Base-by-base conservation (phyloP, 2,797 vertebrate species). In the Diplodus puntazzo region DNA sequence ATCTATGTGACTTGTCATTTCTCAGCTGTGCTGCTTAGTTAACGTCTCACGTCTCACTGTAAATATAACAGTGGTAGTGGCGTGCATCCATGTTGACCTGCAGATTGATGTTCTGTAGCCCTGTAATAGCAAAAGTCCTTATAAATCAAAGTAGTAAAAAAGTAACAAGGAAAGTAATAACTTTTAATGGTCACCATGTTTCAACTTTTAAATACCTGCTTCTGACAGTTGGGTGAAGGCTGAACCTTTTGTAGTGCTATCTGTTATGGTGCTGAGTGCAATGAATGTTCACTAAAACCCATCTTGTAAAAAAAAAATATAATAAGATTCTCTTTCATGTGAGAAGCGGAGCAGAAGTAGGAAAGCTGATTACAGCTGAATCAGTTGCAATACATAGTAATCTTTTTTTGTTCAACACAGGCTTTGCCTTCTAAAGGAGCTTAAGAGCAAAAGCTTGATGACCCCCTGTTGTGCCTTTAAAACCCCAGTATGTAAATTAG, bases 301-400 rank as follows among this genome's bases (percentile, higher is more conserved):
- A 42, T 27, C 9, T 58, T 53, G 13, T 11, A 46, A 60, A 39
- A 64, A 59, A 23, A 50, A 50, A 46, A 7, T 0, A 59, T 43
- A 34, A 45, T 13, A 10, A 11, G 25, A 27, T n/a, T 62, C 4
- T 20, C 5, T 17, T 42, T 52, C 18, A 21, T 45, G n/a, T 30
- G 27, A 60, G 63, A 18, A 25, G 16, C 13, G 7, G 42, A 49
- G 34, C 42, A 52, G 54, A 55, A 43, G 54, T 45, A n/a, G 54
- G 34, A 58, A 43, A 57, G 27, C 52, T 27, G 60, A 76, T 65
- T 60, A 71, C 52, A 58, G 20, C 48, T 67, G 49, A n/a, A 61
- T 34, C 21, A 49, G 7, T 18, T 71, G 43, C 18, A 57, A 59
- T 23, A 69, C 2, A n/a, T 54, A 25, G 21, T 23, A 43, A 21